Conservation (phyloP, 2,888 invertebrate genomes). For the Melanotus villosus region DNA sequence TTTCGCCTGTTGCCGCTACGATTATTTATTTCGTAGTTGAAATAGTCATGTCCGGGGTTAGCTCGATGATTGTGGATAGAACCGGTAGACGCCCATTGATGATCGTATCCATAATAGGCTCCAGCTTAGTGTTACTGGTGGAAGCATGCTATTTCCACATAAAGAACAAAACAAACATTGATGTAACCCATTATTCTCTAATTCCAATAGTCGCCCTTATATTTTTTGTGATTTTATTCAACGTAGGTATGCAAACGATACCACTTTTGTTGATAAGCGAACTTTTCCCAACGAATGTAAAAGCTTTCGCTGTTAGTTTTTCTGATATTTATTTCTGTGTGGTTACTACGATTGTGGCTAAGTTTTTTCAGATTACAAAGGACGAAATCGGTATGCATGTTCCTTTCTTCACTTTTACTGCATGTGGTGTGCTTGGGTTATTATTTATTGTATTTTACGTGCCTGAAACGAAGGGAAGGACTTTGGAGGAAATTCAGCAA, state of each 20-base stretch:
- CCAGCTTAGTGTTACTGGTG: conserved; percentile 61
- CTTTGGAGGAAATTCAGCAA: too few relatives aligned
- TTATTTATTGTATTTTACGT: conserved; percentile 74
- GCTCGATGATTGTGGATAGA: conserved; percentile 73
- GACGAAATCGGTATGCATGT: conserved; percentile 74
- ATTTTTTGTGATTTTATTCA: conserved; percentile 67
- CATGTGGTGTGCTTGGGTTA: conserved; percentile 75
- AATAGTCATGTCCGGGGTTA: conserved; percentile 70
- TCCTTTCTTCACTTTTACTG: conserved; percentile 77
- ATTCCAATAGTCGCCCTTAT: conserved; percentile 67
- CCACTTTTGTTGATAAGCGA: conserved; percentile 69
- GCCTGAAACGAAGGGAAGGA: conserved; percentile 77
- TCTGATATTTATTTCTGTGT: conserved; percentile 68
- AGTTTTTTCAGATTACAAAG: conserved; percentile 68
- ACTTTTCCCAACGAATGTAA: conserved; percentile 70
- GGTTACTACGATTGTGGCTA: conserved; percentile 66
- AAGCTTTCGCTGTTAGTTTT: too few relatives aligned
- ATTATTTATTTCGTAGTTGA: conserved; percentile 72
- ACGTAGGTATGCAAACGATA: conserved; percentile 68
- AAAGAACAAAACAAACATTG: background rate
- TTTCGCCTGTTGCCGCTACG: conserved; percentile 70
- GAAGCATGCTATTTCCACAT: conserved; percentile 56
- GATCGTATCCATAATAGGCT: conserved; percentile 68
- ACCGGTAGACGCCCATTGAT: conserved; percentile 76
- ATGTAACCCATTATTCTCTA: conserved; percentile 58